Evolutionary conservation across 1,140 invertebrate species (phyloP), one percentile per base, ranked within the genome.

Genomic region (Solenopsis fugax): DNA sequence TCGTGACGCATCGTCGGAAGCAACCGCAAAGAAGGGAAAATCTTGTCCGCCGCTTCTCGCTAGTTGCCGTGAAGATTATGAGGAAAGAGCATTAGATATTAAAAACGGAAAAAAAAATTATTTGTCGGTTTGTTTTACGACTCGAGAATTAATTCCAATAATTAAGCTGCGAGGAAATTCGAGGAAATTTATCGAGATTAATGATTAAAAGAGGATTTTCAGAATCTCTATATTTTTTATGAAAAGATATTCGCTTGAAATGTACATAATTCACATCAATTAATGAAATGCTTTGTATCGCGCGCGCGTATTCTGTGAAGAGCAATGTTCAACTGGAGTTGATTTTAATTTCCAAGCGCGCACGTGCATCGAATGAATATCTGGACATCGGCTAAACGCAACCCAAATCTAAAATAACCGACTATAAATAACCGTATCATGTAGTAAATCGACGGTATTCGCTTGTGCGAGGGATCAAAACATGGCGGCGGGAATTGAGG

Each of bases 351-450:
- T 58, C 41, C 52, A 50, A 73, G 54, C 69, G 80, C 69, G 80
- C 69, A 73, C 69, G 54, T 73, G 80, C 69, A 41, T 62, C 54
- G 67, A 84, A 60, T 41, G 62, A 81, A 69, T 81, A 58, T 73
- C 24, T 41, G 29, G 69, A 84, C 80, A 69, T 37, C 34, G 48
- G 41, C 54, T 84, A 73, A 84, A 84, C 41, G 69, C 80, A 84
- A 84, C 80, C 67, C 60, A 67, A 84, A 84, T 84, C 69, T 54
- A 62, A 73, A 84, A 84, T 84, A 84, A 73, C 80, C 29, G 69
- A 54, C 69, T 84, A 84, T 84, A 84, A 84, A 84, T 84, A 84
- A 50, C 24, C 24, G 41, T 41, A 29, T 41, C 41, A 73, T 60
- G 54, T 62, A 73, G 58, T 75, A 73, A 84, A 84, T 84, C 29